Percentiles rank a stretch among this genome's conserved stretches.
Evolutionary conservation across 1,140 invertebrate genomes (phyloP).

Genomic region (Eumaeus atala): DNA sequence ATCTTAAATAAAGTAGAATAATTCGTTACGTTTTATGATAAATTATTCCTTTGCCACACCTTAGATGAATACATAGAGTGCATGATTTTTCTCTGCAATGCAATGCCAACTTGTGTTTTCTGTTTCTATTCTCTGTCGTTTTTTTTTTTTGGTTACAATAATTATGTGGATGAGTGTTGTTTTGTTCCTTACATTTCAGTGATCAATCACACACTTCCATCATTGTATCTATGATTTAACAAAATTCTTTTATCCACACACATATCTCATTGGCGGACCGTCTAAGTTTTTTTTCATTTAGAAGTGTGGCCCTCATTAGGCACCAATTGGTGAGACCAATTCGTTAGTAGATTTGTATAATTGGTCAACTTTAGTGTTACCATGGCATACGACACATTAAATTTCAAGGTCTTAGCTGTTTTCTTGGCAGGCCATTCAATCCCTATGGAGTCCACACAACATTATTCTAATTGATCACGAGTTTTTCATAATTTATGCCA

Average conservation of each 20-base stretch:
- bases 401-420: too few species aligned
- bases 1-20: slow-evolving; percentile 51
- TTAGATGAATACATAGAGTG: slow-evolving; percentile 65
- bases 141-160: slow-evolving; percentile 36
- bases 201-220: slow-evolving; percentile 53
- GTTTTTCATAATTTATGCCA: too few species aligned
- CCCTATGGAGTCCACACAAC: too few species aligned
- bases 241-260: slow-evolving; percentile 39
- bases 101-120: slow-evolving; percentile 25
- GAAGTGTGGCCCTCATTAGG: too few species aligned
- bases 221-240: slow-evolving; percentile 51
- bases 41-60: slow-evolving; percentile 71
- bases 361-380: too few species aligned
- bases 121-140: slow-evolving; percentile 34
- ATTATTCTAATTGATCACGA: too few species aligned
- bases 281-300: too few species aligned
- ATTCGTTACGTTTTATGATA: slow-evolving; percentile 51
- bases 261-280: slow-evolving; percentile 26
- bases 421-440: too few species aligned
- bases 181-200: slow-evolving; percentile 37
- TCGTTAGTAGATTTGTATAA: too few species aligned
- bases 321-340: too few species aligned
- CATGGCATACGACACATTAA: too few species aligned
- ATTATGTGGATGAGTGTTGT: slow-evolving; percentile 30
- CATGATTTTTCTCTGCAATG: slow-evolving; percentile 35